A percentile compares a stretch with the other conserved stretches of the same genome.
phyloP scores from a whole-genome alignment of 23 tunicate genomes.

The Ciona savignyi region DNA sequence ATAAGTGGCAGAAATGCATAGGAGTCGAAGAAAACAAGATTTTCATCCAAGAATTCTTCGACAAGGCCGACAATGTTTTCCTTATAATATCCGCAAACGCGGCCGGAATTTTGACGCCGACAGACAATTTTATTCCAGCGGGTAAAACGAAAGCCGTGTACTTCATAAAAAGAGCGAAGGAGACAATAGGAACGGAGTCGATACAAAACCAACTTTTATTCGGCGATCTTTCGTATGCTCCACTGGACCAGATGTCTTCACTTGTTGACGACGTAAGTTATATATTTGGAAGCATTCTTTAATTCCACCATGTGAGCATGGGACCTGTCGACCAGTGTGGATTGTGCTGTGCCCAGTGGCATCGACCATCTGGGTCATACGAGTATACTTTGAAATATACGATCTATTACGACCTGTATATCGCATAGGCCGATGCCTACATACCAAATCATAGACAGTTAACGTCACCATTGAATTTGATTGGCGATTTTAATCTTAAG shows the following conservation, averaged over 20 bases:
- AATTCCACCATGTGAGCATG: too few relatives aligned
- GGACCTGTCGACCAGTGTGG: too few relatives aligned
- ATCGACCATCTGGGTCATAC: too few relatives aligned
- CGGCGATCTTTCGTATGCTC: constrained; percentile 87
- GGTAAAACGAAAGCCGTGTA: constrained; percentile 88
- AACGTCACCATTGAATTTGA: too few relatives aligned
- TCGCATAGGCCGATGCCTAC: too few relatives aligned
- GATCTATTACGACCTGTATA: too few relatives aligned
- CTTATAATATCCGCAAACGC: constrained; percentile 41
- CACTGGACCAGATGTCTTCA: constrained; percentile 88
- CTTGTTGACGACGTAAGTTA: constrained; percentile 85
- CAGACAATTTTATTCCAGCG: constrained; percentile 39
- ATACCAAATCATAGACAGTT: too few relatives aligned
- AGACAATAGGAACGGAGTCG: constrained; percentile 36
- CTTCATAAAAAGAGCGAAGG: constrained; percentile 56
- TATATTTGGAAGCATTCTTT: too few relatives aligned
- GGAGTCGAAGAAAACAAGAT: constrained; percentile 83
- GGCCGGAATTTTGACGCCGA: constrained; percentile 54
- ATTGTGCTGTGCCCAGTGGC: too few relatives aligned
- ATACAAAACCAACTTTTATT: constrained; percentile 60
- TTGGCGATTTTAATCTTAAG: too few relatives aligned
- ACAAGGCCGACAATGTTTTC: constrained; percentile 43
- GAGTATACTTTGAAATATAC: too few relatives aligned
- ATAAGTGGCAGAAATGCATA: constrained; percentile 92
- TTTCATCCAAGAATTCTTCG: constrained; percentile 81